A percentile compares a stretch with the other conserved stretches of the same genome.
phyloP scores from a whole-genome alignment of 1,140 invertebrate species.

The Caenorhabditis inopinata region DNA sequence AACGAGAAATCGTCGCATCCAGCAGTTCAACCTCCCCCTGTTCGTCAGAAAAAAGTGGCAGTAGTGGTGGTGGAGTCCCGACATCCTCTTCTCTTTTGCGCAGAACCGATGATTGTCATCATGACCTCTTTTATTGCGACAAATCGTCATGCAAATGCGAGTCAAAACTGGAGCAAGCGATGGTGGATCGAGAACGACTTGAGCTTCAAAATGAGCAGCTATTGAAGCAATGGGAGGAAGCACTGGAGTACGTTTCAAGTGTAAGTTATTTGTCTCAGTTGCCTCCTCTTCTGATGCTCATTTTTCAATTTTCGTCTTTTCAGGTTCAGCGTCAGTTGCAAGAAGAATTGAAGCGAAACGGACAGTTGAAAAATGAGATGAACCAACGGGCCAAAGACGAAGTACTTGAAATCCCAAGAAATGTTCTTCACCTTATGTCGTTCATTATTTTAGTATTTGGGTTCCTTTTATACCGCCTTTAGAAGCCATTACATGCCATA shows the following conservation, averaged over 20 bases:
- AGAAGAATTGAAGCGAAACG: slow-evolving; percentile 37
- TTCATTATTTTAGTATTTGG: slow-evolving; percentile 36
- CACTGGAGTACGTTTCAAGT: slow-evolving; percentile 39
- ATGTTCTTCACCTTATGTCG: slow-evolving; percentile 22
- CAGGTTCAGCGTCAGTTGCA: slow-evolving; percentile 39
- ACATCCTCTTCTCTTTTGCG: slow-evolving; percentile 4
- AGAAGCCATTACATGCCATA: neutral
- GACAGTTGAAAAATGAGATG: slow-evolving; percentile 25
- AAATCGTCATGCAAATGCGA: slow-evolving; percentile 13
- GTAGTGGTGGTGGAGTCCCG: slow-evolving; percentile 11
- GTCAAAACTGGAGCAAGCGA: slow-evolving; percentile 12
- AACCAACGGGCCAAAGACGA: neutral
- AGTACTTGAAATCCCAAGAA: neutral
- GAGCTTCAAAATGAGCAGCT: slow-evolving; percentile 44
- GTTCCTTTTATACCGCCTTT: slow-evolving; percentile 17
- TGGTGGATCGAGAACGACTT: slow-evolving; percentile 31
- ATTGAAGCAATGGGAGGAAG: slow-evolving; percentile 42
- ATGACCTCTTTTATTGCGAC: slow-evolving; percentile 19
- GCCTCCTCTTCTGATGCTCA: neutral
- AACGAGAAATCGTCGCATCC: slow-evolving; percentile 27
- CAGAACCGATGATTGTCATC: neutral
- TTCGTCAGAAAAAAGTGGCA: slow-evolving; percentile 31
- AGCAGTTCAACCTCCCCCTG: slow-evolving; percentile 29
- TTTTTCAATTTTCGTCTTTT: neutral
- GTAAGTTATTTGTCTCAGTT: neutral